phyloP scores from a whole-genome alignment of 2,113 vertebrate genomes.

The Crotalus helleri region DNA sequence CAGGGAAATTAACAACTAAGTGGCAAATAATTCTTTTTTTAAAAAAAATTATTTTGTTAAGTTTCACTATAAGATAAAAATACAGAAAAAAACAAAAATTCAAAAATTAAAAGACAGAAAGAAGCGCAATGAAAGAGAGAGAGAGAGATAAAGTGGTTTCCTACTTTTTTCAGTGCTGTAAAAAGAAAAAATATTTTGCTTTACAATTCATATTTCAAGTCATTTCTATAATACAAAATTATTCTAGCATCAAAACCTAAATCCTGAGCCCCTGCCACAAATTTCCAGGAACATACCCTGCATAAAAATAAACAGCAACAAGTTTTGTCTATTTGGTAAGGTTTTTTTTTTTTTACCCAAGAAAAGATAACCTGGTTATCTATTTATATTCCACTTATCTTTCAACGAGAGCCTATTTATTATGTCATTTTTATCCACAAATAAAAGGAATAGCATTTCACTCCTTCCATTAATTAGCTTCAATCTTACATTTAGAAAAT shows the following conservation, averaged over 20 bases:
- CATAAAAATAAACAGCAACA: not conserved
- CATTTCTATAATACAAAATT: not conserved
- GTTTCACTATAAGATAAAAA: not conserved
- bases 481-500: not conserved
- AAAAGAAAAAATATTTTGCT: not conserved
- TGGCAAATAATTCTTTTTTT: not conserved
- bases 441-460: not conserved
- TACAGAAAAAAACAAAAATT: not conserved
- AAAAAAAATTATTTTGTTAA: not conserved
- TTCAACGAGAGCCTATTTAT: not conserved
- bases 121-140: not conserved
- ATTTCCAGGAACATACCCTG: not conserved
- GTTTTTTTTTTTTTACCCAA: not conserved
- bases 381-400: not conserved
- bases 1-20: not conserved
- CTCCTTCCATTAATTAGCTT: not conserved
- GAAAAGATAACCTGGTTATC: not conserved
- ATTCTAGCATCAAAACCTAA: not conserved
- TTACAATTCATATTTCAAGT: not conserved
- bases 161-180: not conserved
- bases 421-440: not conserved
- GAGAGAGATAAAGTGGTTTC: not conserved
- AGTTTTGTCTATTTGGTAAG: not conserved
- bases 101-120: not conserved
- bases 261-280: not conserved